Evolutionary conservation across 2,113 vertebrate genomes (phyloP).

Genomic region (Rhegmatorhina hoffmannsi): DNA sequence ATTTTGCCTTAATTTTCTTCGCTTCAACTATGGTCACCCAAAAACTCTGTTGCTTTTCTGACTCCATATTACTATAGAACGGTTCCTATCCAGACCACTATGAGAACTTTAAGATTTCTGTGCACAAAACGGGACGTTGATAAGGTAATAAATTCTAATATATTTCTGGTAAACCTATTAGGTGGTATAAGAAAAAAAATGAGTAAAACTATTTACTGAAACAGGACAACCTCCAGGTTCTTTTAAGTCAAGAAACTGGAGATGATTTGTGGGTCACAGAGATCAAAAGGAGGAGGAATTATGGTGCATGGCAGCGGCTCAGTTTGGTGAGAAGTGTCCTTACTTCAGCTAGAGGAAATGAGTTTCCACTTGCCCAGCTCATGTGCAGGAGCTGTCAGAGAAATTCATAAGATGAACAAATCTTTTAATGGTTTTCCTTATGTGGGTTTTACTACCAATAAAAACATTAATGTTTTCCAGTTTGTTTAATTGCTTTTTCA

Average conservation of each 20-base stretch:
- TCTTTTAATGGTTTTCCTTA: constrained; percentile 8
- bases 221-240: background rate
- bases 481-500: constrained; percentile 44
- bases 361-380: background rate
- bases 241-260: background rate
- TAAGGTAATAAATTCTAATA: background rate
- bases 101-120: background rate
- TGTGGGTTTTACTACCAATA: constrained; percentile 3
- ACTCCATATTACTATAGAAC: background rate
- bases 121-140: background rate
- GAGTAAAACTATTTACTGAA: background rate
- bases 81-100: background rate
- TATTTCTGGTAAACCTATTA: background rate
- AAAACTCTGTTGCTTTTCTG: background rate
- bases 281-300: background rate
- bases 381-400: background rate
- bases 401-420: background rate
- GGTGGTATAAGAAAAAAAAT: background rate
- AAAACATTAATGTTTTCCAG: background rate
- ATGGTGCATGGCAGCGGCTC: background rate
- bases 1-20: background rate
- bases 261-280: background rate
- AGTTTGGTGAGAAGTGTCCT: background rate
- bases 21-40: background rate
- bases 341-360: background rate